Conservation (phyloP, 2,797 vertebrate species). For the Gephyroberyx darwinii region DNA sequence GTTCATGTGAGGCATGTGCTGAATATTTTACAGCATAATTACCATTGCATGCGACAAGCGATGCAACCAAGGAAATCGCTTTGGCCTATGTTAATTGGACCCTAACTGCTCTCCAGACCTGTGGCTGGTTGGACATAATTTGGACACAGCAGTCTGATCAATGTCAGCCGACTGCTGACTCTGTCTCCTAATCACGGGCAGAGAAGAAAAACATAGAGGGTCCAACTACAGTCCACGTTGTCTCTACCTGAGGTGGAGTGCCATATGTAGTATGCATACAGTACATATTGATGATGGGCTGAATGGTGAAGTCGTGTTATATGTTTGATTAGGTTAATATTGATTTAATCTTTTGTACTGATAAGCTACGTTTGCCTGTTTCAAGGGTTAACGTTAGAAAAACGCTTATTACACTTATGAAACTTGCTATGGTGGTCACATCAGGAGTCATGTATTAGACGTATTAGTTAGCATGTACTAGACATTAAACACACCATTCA, state of each 20-base stretch:
- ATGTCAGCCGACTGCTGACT: slow-evolving; percentile 28
- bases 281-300: not conserved
- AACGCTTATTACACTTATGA: slow-evolving; percentile 21
- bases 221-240: slow-evolving; percentile 1
- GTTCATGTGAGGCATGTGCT: slow-evolving; percentile 16
- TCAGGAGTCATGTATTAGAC: slow-evolving; percentile 23
- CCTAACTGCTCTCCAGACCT: slow-evolving; percentile 49
- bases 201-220: slow-evolving; percentile 49
- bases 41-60: slow-evolving; percentile 42
- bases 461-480: slow-evolving; percentile 40
- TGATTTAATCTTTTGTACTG: not conserved
- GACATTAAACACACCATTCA: slow-evolving; percentile 21
- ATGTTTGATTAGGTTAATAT: slow-evolving; percentile 25
- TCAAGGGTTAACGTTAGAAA: slow-evolving; percentile 8
- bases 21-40: slow-evolving; percentile 52
- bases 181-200: slow-evolving; percentile 48
- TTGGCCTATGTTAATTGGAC: slow-evolving; percentile 53
- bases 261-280: not conserved
- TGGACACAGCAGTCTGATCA: slow-evolving; percentile 50
- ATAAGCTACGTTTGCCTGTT: no score
- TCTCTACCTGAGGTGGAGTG: slow-evolving; percentile 4
- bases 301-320: slow-evolving; percentile 10
- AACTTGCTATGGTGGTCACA: slow-evolving; percentile 1
- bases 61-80: slow-evolving; percentile 57
- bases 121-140: slow-evolving; percentile 38